Percentiles rank a stretch among this genome's conserved stretches.
phyloP scores from a whole-genome alignment of 2,113 vertebrate genomes.

The Sinocyclocheilus grahami region DNA sequence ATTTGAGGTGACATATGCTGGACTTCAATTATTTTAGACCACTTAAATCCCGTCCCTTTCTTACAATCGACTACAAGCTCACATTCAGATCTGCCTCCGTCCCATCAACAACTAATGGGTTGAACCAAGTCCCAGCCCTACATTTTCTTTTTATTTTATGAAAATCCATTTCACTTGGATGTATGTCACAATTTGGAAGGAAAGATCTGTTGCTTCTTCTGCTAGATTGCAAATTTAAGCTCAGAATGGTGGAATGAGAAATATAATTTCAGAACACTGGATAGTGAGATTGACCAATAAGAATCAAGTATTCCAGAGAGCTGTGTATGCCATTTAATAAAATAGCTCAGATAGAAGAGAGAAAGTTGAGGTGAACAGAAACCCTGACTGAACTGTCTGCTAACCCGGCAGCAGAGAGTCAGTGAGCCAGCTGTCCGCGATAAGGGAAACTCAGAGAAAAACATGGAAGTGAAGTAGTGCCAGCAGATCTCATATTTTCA shows the following conservation, averaged over 20 bases:
- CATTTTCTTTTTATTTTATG: neutral
- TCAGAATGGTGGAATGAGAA: neutral
- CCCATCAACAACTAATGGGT: neutral
- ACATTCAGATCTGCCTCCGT: neutral
- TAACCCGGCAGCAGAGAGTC: neutral
- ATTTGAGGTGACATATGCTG: no score
- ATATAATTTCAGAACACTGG: neutral
- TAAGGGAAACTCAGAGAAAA: conserved; percentile 31
- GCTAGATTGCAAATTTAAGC: neutral
- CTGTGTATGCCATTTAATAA: neutral
- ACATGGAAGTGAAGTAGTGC: conserved; percentile 10
- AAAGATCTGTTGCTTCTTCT: neutral
- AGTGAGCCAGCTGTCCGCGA: conserved; percentile 25
- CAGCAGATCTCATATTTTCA: conserved; percentile 22
- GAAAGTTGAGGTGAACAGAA: conserved; percentile 9
- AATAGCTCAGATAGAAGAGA: neutral
- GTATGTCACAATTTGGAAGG: neutral
- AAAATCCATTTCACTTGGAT: neutral
- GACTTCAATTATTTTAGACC: no score
- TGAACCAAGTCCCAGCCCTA: neutral
- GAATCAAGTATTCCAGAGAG: neutral
- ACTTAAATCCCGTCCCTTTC: neutral
- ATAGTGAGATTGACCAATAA: neutral
- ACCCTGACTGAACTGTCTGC: neutral
- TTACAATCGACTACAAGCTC: neutral